Conservation (phyloP, 2,888 invertebrate species). For the Dryococelus australis region DNA sequence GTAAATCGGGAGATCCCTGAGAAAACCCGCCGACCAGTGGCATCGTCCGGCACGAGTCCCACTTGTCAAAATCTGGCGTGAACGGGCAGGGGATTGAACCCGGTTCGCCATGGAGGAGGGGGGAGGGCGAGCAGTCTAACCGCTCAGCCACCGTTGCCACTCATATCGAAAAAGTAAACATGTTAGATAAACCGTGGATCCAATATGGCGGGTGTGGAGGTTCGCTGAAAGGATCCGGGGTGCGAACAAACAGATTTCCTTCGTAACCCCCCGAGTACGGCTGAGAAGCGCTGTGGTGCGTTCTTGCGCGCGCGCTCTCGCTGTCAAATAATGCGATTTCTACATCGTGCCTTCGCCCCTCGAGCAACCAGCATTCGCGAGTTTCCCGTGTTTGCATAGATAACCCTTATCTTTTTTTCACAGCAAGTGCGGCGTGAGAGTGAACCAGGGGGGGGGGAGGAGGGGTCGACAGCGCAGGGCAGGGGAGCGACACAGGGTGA, state of each 20-base stretch:
- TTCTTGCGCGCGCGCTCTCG: not conserved
- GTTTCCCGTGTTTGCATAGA: not conserved
- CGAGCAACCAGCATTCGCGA: not conserved
- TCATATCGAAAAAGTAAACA: not conserved
- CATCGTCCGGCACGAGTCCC: too few relatives aligned
- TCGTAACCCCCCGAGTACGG: too few relatives aligned
- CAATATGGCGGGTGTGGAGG: not conserved
- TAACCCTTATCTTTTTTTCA: constrained; percentile 19
- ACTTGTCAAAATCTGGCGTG: too few relatives aligned
- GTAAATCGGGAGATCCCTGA: too few relatives aligned
- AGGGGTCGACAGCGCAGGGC: not conserved
- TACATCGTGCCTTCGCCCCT: not conserved
- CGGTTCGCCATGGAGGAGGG: too few relatives aligned
- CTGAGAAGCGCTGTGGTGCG: not conserved
- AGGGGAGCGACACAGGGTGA: not conserved
- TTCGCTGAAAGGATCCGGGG: too few relatives aligned
- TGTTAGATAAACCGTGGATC: not conserved
- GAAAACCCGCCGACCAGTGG: too few relatives aligned
- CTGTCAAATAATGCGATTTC: constrained; percentile 2
- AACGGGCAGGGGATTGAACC: too few relatives aligned
- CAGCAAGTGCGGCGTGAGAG: not conserved
- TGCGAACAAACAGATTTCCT: too few relatives aligned
- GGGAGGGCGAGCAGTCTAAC: too few relatives aligned
- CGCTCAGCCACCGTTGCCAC: too few relatives aligned
- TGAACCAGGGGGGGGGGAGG: not conserved